Base-by-base conservation (phyloP, 2,888 invertebrate species). In the Platycheirus rosarum region DNA sequence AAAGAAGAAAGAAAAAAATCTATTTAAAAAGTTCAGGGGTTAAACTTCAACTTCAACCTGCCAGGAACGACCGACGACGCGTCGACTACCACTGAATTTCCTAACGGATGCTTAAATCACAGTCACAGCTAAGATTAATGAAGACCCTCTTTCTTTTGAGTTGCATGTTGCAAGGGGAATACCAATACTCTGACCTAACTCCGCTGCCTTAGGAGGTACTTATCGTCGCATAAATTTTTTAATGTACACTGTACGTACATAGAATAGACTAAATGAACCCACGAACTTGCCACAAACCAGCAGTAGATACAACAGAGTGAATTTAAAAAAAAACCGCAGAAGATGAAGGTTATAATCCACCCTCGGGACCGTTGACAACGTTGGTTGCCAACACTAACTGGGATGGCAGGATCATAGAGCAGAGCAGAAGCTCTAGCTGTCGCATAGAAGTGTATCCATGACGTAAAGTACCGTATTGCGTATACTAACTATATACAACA, bases 101-200 rank as follows among this genome's bases (percentile, higher is more conserved):
- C 68, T n/a, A n/a, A n/a, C n/a, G 71, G 77, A 77, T 82, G 68
- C 71, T 82, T 77, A 82, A 82, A 82, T 82, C 82, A 73, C 82
- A 82, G 77, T 82, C 82, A 82, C 82, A 77, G 77, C 68, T 63
- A 71, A 77, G 77, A 82, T 82, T 82, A 82, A 82, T 77, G 77
- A 77, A 76, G 69, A 62, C 46, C 62, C 68, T 49, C 66, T 29
- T 29, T 11, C 49, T 35, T 55, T n/a, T n/a, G n/a, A n/a, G n/a
- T n/a, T n/a, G n/a, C n/a, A n/a, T n/a, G n/a, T n/a, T n/a, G 26
- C 44, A 26, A 55, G 55, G 70, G 70, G 42, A 53, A 53, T 23
- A 51, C 11, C n/a, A n/a, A 55, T 37, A 62, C 29, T 40, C 44
- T 26, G n/a, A n/a, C n/a, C n/a, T n/a, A n/a, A n/a, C n/a, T n/a